Conservation (phyloP, 2,888 invertebrate genomes). For the Pristionchus mayeri region DNA sequence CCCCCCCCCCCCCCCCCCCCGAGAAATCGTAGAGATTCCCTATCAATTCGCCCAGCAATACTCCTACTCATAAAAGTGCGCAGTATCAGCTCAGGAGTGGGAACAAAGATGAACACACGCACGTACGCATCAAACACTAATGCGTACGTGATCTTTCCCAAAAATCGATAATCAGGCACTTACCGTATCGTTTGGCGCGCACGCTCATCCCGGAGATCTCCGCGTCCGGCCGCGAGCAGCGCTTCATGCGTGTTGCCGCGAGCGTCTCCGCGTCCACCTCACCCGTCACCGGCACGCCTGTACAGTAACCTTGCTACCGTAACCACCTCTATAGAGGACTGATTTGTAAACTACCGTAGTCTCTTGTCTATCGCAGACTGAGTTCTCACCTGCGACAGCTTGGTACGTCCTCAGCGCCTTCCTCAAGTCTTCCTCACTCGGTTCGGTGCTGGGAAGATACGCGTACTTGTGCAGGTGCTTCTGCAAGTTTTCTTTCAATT, state of each 20-base stretch:
- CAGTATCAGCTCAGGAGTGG: too few species aligned
- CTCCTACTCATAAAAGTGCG: too few species aligned
- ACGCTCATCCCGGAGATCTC: background rate
- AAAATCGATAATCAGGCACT: slow-evolving; percentile 29
- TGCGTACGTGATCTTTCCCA: too few species aligned
- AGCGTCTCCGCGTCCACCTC: slow-evolving; percentile 67
- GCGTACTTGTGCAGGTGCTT: slow-evolving; percentile 70
- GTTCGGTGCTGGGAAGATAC: slow-evolving; percentile 61
- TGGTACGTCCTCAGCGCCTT: slow-evolving; percentile 65
- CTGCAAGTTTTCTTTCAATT: slow-evolving; percentile 58
- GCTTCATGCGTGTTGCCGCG: slow-evolving; percentile 61
- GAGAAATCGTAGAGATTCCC: too few species aligned
- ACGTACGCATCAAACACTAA: too few species aligned
- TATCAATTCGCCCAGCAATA: too few species aligned
- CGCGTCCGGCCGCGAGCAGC: slow-evolving; percentile 71
- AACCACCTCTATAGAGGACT: background rate
- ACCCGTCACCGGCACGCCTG: slow-evolving; percentile 70
- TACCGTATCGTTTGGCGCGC: slow-evolving; percentile 59
- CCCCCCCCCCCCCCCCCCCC: too few species aligned
- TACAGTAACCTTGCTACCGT: background rate
- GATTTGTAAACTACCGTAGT: background rate
- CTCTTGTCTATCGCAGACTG: too few species aligned
- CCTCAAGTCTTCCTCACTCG: slow-evolving; percentile 58
- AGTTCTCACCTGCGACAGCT: slow-evolving; percentile 42
- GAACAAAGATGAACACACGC: background rate